These are phyloP conservation scores for Tetramorium bicarinatum DNA, from an alignment of 2,888 invertebrate genomes.

Conservation along the genomic window DNA sequence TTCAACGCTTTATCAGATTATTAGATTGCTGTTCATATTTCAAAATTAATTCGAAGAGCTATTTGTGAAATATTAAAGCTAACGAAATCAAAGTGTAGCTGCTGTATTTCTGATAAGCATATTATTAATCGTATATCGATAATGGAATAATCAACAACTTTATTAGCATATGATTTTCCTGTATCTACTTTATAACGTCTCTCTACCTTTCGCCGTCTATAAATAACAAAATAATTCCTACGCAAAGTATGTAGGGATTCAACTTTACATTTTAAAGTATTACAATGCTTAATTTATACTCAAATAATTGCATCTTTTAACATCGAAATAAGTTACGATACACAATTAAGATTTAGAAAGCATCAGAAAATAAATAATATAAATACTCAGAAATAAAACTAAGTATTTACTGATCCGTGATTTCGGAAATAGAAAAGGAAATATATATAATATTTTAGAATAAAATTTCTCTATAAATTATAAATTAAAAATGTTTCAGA, in stretches of 20 bases:
- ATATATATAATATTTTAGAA: not conserved
- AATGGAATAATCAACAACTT: constrained; percentile 19
- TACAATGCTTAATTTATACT: constrained; percentile 12
- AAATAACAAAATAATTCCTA: constrained; percentile 5
- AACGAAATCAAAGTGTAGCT: not conserved
- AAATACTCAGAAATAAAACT: not conserved
- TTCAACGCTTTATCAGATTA: constrained; percentile 11
- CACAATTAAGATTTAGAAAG: not conserved
- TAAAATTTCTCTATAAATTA: not conserved
- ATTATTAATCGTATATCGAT: not conserved
- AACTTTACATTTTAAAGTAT: constrained; percentile 13
- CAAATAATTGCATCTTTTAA: constrained; percentile 1
- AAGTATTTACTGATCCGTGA: not conserved
- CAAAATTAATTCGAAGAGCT: not conserved
- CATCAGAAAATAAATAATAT: constrained; percentile 30
- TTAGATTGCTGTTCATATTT: not conserved
- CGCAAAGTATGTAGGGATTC: not conserved
- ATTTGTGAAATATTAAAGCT: not conserved
- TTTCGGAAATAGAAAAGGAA: not conserved
- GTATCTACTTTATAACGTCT: not conserved
- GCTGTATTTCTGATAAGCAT: constrained; percentile 1
- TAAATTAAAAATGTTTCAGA: not conserved
- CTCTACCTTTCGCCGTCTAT: not conserved
- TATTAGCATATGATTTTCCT: constrained; percentile 22
- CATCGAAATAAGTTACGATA: not conserved